These are phyloP conservation scores for Melinopterus prodromus DNA, from an alignment of 2,888 invertebrate species.

Conservation along the genomic window DNA sequence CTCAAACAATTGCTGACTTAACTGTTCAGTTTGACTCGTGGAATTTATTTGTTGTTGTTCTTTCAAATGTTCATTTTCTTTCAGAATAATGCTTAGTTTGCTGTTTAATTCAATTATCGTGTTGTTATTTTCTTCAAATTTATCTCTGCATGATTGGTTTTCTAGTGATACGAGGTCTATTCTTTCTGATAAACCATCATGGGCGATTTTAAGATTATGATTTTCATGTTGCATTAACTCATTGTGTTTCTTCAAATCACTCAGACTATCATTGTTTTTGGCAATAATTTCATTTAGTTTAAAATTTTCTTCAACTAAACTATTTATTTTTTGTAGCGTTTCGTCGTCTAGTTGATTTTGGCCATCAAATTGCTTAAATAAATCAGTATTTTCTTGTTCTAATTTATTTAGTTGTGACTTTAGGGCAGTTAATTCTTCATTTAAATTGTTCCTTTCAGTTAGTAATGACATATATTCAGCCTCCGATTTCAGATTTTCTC, in stretches of 20 bases:
- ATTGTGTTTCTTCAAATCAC: slow-evolving; percentile 9
- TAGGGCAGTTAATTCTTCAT: slow-evolving; percentile 29
- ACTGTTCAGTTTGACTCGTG: slow-evolving; percentile 41
- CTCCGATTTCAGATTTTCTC: slow-evolving; percentile 49
- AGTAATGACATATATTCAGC: slow-evolving; percentile 46
- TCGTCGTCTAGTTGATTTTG: background rate
- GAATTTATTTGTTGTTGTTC: slow-evolving; percentile 38
- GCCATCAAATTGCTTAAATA: background rate
- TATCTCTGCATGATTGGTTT: background rate
- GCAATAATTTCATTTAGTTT: slow-evolving; percentile 7
- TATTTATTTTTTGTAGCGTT: background rate
- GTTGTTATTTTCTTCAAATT: slow-evolving; percentile 37
- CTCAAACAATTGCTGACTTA: slow-evolving; percentile 31
- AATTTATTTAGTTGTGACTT: slow-evolving; percentile 37
- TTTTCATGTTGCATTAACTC: slow-evolving; percentile 31
- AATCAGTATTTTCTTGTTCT: slow-evolving; percentile 47
- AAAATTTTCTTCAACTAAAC: slow-evolving; percentile 21
- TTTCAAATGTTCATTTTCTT: slow-evolving; percentile 39
- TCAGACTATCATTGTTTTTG: background rate
- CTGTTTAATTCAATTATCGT: slow-evolving; percentile 41
- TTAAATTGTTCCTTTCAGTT: slow-evolving; percentile 41
- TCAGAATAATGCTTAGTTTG: slow-evolving; percentile 35
- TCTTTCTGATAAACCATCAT: slow-evolving; percentile 26
- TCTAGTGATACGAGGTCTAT: background rate
- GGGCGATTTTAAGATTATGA: slow-evolving; percentile 37